Base-by-base conservation (phyloP, 2,888 invertebrate species). In the Chrysomela aeneicollis region DNA sequence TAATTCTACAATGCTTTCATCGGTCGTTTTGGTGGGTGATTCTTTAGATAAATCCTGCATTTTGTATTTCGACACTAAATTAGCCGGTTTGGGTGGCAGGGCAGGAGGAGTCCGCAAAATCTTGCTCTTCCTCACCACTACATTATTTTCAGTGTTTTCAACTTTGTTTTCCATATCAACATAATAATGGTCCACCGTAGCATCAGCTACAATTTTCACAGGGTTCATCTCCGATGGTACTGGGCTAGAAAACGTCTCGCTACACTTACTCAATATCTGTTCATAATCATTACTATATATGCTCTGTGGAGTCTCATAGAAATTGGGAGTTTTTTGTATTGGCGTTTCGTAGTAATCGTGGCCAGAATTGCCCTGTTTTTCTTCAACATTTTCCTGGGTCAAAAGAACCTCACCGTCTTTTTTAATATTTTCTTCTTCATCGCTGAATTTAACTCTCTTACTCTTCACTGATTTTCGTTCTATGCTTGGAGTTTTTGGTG, bases 11-110 rank as follows among this genome's bases (percentile, higher is more conserved):
- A 79, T 73, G 26, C 72, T 75, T n/a, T 77, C 76, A 53, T 66
- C 72, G 37, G 72, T 72, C 49, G 73, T 70, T 18, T 71, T 72
- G 19, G 73, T 70, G 50, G 76, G 50, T 74, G 74, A 65, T 19
- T 71, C 71, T 49, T 68, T 70, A 10, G 68, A 47, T 46, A 69
- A 32, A 52, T 61, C 63, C 54, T 71, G 86, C 75, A 86, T 86
- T 86, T 86, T 89, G 85, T 85, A 89, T 86, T 86, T 90, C 77
- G 84, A 89, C 77, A 87, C 85, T 74, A 91, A 84, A 82, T 91
- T 91, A 72, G 90, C 88, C 75, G 92, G 92, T 83, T 93, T 92
- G 51, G 93, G 91, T 66, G 93, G 92, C 79, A 93, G 82, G 70
- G 92, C 90, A 60, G 92, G 91, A 64, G 92, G 92, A 70, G 86